Conservation (phyloP, 2,888 invertebrate species). For the Resseliella maxima region DNA sequence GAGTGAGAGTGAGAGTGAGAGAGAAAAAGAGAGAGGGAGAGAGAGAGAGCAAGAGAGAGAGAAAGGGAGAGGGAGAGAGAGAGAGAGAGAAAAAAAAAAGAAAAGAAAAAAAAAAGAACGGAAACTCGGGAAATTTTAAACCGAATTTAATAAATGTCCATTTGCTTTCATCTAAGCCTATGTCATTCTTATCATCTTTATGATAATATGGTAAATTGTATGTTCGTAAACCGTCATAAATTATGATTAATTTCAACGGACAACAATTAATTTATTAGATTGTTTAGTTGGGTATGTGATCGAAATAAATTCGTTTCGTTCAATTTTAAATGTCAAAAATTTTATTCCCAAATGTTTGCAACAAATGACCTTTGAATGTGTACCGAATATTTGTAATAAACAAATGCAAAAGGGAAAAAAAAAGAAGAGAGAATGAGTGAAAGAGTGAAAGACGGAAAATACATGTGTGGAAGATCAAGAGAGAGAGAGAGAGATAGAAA, state of each 20-base stretch:
- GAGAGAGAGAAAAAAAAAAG: not conserved
- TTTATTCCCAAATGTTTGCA: not conserved
- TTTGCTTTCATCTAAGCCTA: not conserved
- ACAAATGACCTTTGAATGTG: not conserved
- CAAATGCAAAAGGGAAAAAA: no score
- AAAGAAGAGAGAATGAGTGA: no score
- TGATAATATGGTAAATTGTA: not conserved
- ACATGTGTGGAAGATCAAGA: no score
- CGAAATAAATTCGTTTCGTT: no score
- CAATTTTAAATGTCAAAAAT: not conserved
- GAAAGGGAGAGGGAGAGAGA: no score
- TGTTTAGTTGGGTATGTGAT: not conserved
- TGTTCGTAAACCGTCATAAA: not conserved
- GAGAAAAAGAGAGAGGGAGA: no score
- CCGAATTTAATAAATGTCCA: slow-evolving; percentile 36
- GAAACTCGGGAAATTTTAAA: not conserved
- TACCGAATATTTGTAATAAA: not conserved
- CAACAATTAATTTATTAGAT: not conserved
- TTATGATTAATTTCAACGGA: slow-evolving; percentile 5
- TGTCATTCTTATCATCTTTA: not conserved
- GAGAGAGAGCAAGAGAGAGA: not conserved
- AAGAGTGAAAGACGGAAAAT: no score
- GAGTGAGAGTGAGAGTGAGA: no score
- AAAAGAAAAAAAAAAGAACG: not conserved
- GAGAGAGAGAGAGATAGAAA: no score